These are phyloP conservation scores for Cosmopolites sordidus DNA, from an alignment of 2,888 invertebrate genomes.

Conservation along the genomic window DNA sequence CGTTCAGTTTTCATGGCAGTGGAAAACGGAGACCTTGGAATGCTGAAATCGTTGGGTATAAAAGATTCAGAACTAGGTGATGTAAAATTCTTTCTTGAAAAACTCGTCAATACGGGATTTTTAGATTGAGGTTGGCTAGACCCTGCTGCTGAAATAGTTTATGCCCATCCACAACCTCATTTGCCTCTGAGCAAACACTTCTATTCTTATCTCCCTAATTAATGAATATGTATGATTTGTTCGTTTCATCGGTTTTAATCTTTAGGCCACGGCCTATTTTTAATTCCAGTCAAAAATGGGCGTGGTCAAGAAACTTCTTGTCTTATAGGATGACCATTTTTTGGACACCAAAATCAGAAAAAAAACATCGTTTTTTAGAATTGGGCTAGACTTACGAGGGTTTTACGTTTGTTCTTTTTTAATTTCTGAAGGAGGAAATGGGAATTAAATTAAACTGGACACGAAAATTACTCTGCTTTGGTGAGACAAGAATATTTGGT, in stretches of 20 bases:
- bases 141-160: constrained; percentile 58
- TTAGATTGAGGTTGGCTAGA: constrained; percentile 69
- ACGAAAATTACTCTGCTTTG: constrained; percentile 21
- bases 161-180: constrained; percentile 59
- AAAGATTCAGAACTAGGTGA: constrained; percentile 93
- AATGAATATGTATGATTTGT: constrained; percentile 11
- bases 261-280: too few relatives aligned
- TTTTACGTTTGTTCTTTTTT: too few relatives aligned
- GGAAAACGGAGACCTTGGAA: constrained; percentile 89
- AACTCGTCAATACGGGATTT: constrained; percentile 92
- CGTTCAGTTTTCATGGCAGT: constrained; percentile 94
- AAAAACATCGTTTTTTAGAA: background rate
- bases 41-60: constrained; percentile 90
- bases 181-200: constrained; percentile 69
- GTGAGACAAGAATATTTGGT: constrained; percentile 23
- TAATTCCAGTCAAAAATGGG: too few relatives aligned
- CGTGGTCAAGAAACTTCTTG: background rate
- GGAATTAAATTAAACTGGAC: constrained; percentile 15
- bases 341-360: constrained; percentile 11
- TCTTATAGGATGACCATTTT: constrained; percentile 7
- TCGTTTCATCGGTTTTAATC: too few relatives aligned
- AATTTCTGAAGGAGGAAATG: constrained; percentile 11
- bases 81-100: constrained; percentile 93
- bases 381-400: constrained; percentile 1
- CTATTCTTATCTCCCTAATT: constrained; percentile 55